Base-by-base conservation (phyloP, 2,888 invertebrate genomes). In the Chalcis sispes region DNA sequence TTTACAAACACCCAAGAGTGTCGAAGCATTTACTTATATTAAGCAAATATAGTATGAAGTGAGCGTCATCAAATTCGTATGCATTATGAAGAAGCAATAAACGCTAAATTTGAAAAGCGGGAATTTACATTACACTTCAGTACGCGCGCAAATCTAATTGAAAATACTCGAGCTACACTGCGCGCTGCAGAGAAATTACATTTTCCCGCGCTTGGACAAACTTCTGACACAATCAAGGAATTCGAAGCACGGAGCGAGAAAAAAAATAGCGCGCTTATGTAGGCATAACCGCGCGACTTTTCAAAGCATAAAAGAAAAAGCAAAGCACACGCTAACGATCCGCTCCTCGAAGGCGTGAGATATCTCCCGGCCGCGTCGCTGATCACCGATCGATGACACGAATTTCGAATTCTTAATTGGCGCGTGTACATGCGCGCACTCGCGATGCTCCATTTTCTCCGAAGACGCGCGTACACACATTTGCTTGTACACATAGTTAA, bases 361-460 rank as follows among this genome's bases (percentile, higher is more conserved):
- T 20, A 56, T 52, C 23, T 52, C n/a, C 5, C 23, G 50, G 15
- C 15, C 54, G 54, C 23, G 25, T n/a, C 20, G 20, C 20, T 4
- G 20, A 50, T 20, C 42, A 36, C 10, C 36, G 36, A 4, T 50
- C 50, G 15, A 66, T 79, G 80, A 81, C n/a, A n/a, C 77, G 82
- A 81, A 84, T 84, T 82, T 84, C 82, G 85, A 85, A 85, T 85
- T 83, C 83, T 79, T 82, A 83, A 84, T 84, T 73, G 73, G 64
- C 67, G 77, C 79, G 80, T 79, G 80, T 79, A 78, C 85, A 85
- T 85, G 86, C 85, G 85, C 83, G 84, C 83, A 82, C 80, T 80
- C 48, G 25, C 10, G 20, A 32, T 18, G 64, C 29, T 52, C 25
- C 32, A 32, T 32, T 25, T n/a, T n/a, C n/a, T n/a, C 32, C 13